Conservation (phyloP, 1,140 invertebrate species). For the Spodoptera frugiperda region DNA sequence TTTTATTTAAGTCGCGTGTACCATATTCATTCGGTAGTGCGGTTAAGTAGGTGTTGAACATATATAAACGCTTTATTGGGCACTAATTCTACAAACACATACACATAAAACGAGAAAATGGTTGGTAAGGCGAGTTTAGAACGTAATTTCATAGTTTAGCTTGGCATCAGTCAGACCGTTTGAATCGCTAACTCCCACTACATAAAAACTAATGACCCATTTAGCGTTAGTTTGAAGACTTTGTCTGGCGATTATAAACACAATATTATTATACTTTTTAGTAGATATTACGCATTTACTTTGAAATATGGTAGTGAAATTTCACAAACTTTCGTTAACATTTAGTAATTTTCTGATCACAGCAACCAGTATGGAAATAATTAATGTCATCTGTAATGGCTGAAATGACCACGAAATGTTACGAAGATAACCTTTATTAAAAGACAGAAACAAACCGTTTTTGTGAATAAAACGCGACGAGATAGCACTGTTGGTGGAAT, state of each 20-base stretch:
- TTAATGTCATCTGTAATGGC: too few relatives aligned
- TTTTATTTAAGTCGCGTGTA: background rate
- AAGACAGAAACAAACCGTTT: slow-evolving; percentile 7
- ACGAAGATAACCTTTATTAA: background rate
- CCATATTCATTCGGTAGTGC: background rate
- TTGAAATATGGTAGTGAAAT: background rate
- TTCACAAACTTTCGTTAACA: too few relatives aligned
- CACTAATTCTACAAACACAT: background rate
- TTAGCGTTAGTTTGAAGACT: slow-evolving; percentile 53
- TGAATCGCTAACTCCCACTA: slow-evolving; percentile 60
- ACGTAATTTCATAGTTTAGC: slow-evolving; percentile 63
- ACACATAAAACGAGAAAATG: slow-evolving; percentile 22
- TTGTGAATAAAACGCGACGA: slow-evolving; percentile 22
- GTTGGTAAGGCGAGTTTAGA: slow-evolving; percentile 52
- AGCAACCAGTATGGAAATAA: too few relatives aligned
- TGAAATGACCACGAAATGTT: background rate
- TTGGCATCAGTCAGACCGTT: slow-evolving; percentile 56
- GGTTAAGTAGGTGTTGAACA: background rate
- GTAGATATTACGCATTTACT: background rate
- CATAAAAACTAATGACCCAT: slow-evolving; percentile 73
- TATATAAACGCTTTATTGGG: slow-evolving; percentile 9
- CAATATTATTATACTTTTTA: background rate
- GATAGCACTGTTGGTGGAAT: slow-evolving; percentile 27
- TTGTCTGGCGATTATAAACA: slow-evolving; percentile 21
- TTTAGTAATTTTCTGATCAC: too few relatives aligned